Evolutionary conservation across 1,140 invertebrate genomes (phyloP), one percentile per base, ranked within the genome.

Genomic region (Drosophila arizonae): DNA sequence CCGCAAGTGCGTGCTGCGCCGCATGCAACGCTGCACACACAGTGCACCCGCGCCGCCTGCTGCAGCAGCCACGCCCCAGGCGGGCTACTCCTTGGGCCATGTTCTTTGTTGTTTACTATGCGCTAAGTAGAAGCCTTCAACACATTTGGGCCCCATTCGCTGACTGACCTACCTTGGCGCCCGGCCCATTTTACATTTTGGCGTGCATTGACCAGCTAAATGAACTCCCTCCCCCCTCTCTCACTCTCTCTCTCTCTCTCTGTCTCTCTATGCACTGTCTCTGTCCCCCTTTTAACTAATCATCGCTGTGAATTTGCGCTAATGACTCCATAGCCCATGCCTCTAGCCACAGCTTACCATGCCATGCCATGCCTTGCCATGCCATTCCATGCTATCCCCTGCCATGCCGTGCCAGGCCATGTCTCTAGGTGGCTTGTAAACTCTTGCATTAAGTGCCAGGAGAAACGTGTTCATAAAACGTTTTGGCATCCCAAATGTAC

Each of bases 401-500:
- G 36, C 36, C 36, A 11, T 41, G 33, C 33, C 33, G 10, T 41
- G 11, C 17, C 24, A 0, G 10, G 33, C 11, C 15, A 13, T 46
- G 55, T 68, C 58, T 54, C 60, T 50, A n/a, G 57, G 77, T 65
- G 46, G 45, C 64, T 57, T 30, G 56, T 66, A 68, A 69, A 52
- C 60, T 57, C 52, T 39, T 39, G 52, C 72, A 73, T 79, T 82
- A 79, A 87, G 68, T 78, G 81, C 54, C 45, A 56, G 17, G 39
- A 56, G 45, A 73, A 73, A 70, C 72, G 79, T 82, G 79, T 87
- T 86, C 69, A 85, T 85, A 86, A 86, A 86, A 86, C 82, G 82
- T 88, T 86, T 86, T 82, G 84, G 79, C 76, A 87, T 79, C 82
- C 79, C 79, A 86, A 86, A 87, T 78, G 82, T 64, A 68, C 54